Base-by-base conservation (phyloP, 1,140 invertebrate genomes). In the Macrotrachela quadricornifera region DNA sequence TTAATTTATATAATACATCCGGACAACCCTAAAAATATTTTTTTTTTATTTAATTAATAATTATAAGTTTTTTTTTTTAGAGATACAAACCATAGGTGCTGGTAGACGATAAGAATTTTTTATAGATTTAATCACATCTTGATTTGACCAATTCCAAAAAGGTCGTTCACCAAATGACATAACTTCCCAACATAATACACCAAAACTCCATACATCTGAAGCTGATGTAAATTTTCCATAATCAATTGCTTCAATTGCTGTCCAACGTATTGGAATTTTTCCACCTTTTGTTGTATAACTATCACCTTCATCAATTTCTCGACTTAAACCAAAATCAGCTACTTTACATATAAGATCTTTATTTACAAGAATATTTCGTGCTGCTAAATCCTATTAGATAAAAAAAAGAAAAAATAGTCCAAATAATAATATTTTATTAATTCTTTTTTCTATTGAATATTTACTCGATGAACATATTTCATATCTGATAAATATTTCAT, bases 91-190 rank as follows among this genome's bases (percentile, higher is more conserved):
- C 84, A 90, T 88, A 14, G 90, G 88, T 6, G 87, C 83, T 49
- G 90, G 90, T 56, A 95, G 75, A 41, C 74, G 62, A 60, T 94
- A 95, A 8, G 90, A 90, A 61, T 91, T 91, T 64, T 96, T 88
- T 64, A 96, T 92, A 55, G 87, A 90, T 63, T 95, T 92, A 61
- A 99, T 96, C 16, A 97, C 92, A 74, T 96, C 90, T 70, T 91
- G 92, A 72, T 99, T 99, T 54, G 85, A 91, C 94, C 94, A 97
- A 72, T 96, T 96, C 91, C 91, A 97, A 71, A 96, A 99, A 13
- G 94, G 94, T 50, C 92, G 74, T 67, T 97, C 91, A 4, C 94
- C 92, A 67, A 94, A 97, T 13, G 87, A 91, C 82, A 96, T 91
- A 1, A 97, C 87, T 67, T 99, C 94, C 94, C 94, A 99, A 69